Base-by-base conservation (phyloP, 1,140 invertebrate species). In the Marisa cornuarietis region DNA sequence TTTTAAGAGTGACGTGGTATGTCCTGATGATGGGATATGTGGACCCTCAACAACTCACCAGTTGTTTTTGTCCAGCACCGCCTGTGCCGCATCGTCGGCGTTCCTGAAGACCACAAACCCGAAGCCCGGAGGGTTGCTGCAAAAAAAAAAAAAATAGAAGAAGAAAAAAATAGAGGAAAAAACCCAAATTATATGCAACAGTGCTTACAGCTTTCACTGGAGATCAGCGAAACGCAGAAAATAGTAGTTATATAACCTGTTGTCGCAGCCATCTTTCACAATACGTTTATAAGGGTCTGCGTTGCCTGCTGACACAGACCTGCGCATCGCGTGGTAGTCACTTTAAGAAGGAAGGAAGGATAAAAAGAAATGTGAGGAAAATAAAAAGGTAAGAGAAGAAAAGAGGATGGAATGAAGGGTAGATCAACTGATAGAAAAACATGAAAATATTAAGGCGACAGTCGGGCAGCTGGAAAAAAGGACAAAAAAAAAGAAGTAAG, bases 61-160 rank as follows among this genome's bases (percentile, higher is more conserved):
- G 76, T 42, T 51, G 65, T 77, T 77, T 54, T 77, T 77, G 26
- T 87, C 86, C 71, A 77, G 71, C 9, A 89, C 88, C 54, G 87
- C 88, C 73, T 78, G 82, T 72, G 89, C 88, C 49, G 87, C 87
- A 85, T 90, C 88, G 49, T 86, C 85, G 20, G 79, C 79, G 79
- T 87, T 86, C 81, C 88, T 89, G 71, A 84, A 90, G 54, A 89
- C 87, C 49, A 90, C 61, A 79, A 90, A 90, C 1, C 88, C 88
- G 87, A 90, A 90, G 58, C 88, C 88, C 75, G 88, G 88, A 7
- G 88, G 88, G 81, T 90, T 88, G 71, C 88, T 90, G 78, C 65
- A 86, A 83, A 63, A 20, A 69, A 82, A 31, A 9, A 54, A n/a
- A 78, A 22, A 68, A 13, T 14, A 68, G 10, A 68, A 7, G 8